Evolutionary conservation across 2,888 invertebrate genomes (phyloP).

Genomic region (Coelinius sp.): DNA sequence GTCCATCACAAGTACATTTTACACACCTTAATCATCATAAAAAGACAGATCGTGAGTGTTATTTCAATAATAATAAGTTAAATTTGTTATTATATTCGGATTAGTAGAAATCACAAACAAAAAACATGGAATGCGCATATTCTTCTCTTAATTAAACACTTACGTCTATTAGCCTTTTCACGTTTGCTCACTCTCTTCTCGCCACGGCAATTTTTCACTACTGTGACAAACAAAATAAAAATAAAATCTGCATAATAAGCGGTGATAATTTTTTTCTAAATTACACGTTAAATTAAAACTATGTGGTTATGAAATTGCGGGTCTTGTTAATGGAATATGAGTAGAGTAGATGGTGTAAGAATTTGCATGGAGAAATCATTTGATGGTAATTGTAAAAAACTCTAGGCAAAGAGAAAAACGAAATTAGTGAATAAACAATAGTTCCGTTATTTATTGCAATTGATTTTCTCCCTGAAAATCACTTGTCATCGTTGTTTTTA

Average conservation of each 20-base stretch:
- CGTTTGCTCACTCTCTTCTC: slow-evolving; percentile 14
- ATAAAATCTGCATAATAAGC: slow-evolving; percentile 21
- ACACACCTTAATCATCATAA: not conserved
- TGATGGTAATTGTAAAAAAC: not conserved
- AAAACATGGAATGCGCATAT: not conserved
- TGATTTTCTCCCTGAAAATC: too few species aligned
- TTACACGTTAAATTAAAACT: not conserved
- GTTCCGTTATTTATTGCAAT: not conserved
- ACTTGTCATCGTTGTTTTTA: too few species aligned
- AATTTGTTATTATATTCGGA: not conserved
- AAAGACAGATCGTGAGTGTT: not conserved
- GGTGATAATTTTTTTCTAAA: not conserved
- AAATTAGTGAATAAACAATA: not conserved
- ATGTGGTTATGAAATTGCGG: not conserved
- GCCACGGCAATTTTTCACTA: not conserved
- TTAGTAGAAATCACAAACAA: not conserved
- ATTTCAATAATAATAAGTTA: not conserved
- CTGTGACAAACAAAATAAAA: not conserved
- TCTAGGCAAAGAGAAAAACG: too few species aligned
- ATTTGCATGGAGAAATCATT: not conserved
- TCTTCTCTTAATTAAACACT: slow-evolving; percentile 5
- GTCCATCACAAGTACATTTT: too few species aligned
- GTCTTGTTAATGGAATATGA: not conserved
- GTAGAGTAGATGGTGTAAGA: too few species aligned
- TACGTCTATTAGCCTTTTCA: slow-evolving; percentile 28